Base-by-base conservation (phyloP, 2,888 invertebrate species). In the Podabrus alpinus region DNA sequence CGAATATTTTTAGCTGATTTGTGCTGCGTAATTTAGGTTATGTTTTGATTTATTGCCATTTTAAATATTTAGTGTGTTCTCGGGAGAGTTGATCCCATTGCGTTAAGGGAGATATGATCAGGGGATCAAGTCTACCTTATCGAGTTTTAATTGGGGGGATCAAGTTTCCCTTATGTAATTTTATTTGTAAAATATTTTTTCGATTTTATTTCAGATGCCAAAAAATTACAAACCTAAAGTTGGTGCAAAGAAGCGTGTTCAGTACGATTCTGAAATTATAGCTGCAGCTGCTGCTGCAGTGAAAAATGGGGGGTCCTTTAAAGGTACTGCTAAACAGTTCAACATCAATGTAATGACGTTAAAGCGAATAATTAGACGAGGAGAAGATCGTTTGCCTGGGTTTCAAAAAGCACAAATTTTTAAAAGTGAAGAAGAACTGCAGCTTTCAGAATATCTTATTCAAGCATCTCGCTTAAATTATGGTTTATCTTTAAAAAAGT, bases 381-480 rank as follows among this genome's bases (percentile, higher is more conserved):
- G 69, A 61, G 69, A 60, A 69, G 60, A 69, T 19, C 61, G 61
- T 25, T 61, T 69, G 61, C 69, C 69, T 16, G 69, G 60, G 3
- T 69, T 69, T 24, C 19, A 69, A 61, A 69, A 69, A 25, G 24
- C 69, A 16, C 69, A 21, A 15, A 25, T 69, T 21, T 69, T 69
- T 61, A 69, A 61, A 9, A 24, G n/a, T 24, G 61, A 60, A 60
- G 69, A 69, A 61, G 61, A 69, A 21, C 17, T 24, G 17, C 61
- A 69, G 15, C 69, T 69, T 24, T 17, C 69, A 7, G 69, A 61
- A 59, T 69, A 69, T 15, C 69, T 69, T 69, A 17, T 69, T 2
- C 61, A 69, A 21, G 61, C 69, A 61, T 69, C 69, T 61, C 69
- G 61, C 21, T 59, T 69, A n/a, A n/a, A n/a, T n/a, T n/a, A n/a